A percentile compares a stretch with the other conserved stretches of the same genome.
Conservation (phyloP, 2,797 vertebrate genomes). For the Anniella stebbinsi region DNA sequence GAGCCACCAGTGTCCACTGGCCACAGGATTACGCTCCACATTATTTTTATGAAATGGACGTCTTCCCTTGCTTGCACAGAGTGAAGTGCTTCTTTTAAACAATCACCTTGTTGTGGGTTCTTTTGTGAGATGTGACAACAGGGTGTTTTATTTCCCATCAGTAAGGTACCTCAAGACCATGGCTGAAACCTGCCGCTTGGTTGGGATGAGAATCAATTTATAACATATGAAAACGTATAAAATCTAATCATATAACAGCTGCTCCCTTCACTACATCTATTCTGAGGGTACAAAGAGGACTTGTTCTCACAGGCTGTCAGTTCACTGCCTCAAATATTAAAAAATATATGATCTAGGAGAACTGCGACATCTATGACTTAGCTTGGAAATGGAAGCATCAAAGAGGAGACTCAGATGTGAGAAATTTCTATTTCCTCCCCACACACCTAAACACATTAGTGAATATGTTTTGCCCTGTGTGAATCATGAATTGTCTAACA, state of each 20-base stretch:
- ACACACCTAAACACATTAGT: constrained; percentile 21
- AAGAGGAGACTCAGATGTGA: neutral
- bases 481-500: neutral
- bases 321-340: constrained; percentile 6
- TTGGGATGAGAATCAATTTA: constrained; percentile 39
- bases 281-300: constrained; percentile 45
- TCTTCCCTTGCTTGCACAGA: constrained; percentile 7
- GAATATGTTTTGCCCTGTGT: neutral
- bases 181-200: constrained; percentile 21
- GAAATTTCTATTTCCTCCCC: neutral
- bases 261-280: constrained; percentile 1
- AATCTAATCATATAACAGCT: constrained; percentile 18
- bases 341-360: neutral
- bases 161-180: neutral
- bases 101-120: constrained; percentile 15
- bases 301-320: constrained; percentile 46
- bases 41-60: neutral
- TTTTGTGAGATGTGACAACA: constrained; percentile 21
- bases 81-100: neutral
- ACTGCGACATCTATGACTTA: rapidly evolving
- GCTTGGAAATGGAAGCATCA: constrained; percentile 23
- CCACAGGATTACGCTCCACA: neutral
- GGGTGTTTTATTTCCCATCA: constrained; percentile 32
- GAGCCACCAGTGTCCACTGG: no score
- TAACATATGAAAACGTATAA: constrained; percentile 41